Base-by-base conservation (phyloP, 2,888 invertebrate species). In the Sarcophaga carnaria region DNA sequence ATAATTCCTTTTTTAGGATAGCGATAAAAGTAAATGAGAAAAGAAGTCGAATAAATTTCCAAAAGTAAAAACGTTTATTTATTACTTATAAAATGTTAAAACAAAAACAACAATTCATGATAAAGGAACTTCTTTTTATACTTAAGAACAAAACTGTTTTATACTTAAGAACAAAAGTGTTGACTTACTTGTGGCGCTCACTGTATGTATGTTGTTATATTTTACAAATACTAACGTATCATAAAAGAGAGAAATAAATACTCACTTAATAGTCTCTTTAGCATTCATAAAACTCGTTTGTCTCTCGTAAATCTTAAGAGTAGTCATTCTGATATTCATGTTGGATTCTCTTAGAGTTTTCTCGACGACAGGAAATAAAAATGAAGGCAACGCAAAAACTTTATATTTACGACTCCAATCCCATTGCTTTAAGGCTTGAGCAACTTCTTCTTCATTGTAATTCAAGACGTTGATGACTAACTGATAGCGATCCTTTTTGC, bases 331-430 rank as follows among this genome's bases (percentile, higher is more conserved):
- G 85, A 64, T 71, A 20, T 88, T 45, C 66, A 91, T 79, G 20
- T 87, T 76, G 47, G 89, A 88, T 3, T 85, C 83, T 37, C 88
- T 74, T 2, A 91, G 83, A 45, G 89, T 88, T 22, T 89, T 79
- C 20, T 90, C 37, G 69, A 91, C 90, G 66, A 90, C 89, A 20
- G 88, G 83, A 60, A 89, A 89, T 86, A 91, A 90, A 63, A 88
- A 80, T 62, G 89, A 87, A 49, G 90, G 88, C 79, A 90, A 89
- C 6, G 90, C 89, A 70, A 90, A 90, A 14, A 92, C 88, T 89
- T 91, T 91, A 74, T 88, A 90, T n/a, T 90, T 89, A 5, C 86
- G 81, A n/a, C 87, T 89, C 91, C 91, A 92, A 76, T 92, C 90
- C 63, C 90, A 87, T 20, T 91, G 83, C 17, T 90, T 90, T 63